Base-by-base conservation (phyloP, 2,797 vertebrate species). In the Cirrhinus molitorella region DNA sequence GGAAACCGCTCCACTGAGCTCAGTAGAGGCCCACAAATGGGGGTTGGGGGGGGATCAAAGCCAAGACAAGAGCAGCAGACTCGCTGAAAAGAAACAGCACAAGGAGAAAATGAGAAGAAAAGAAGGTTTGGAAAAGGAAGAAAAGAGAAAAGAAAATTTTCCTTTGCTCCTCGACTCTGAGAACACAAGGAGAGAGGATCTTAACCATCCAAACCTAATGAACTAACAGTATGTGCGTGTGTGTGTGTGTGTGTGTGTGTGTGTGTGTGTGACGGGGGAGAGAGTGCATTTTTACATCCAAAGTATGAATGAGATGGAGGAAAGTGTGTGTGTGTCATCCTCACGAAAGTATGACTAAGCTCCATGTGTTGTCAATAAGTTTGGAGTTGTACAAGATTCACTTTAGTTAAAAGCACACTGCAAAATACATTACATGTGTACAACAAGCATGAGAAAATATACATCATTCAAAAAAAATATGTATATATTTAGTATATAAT, bases 21-120 rank as follows among this genome's bases (percentile, higher is more conserved):
- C 94, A 96, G 95, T 95, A 95, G 96, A 96, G 96, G 96, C 94
- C 93, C 94, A 94, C 93, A 94, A 95, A 96, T 89, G 87, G 87
- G 86, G 75, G 87, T 72, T 74, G 77, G 3, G 47, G 82, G 87
- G 91, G 90, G 92, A 94, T 95, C 94, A 95, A 95, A 94, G 94
- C 83, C 16, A 88, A 80, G 83, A 91, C 87, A 84, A 92, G 90
- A 92, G 92, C 89, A 90, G 92, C 87, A 91, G 92, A 88, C 92
- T 89, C 85, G 59, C 88, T 94, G 93, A 94, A 94, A 93, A 94
- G 93, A 95, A 94, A 92, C 92, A 94, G 91, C 91, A 93, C 92
- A 92, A 87, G 90, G 90, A 90, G 84, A 86, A 92, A 92, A 90
- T 88, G 87, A 92, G 77, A 89, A 93, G 91, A 92, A 92, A 92